Conservation (phyloP, 2,888 invertebrate genomes). For the Limenitis camilla region DNA sequence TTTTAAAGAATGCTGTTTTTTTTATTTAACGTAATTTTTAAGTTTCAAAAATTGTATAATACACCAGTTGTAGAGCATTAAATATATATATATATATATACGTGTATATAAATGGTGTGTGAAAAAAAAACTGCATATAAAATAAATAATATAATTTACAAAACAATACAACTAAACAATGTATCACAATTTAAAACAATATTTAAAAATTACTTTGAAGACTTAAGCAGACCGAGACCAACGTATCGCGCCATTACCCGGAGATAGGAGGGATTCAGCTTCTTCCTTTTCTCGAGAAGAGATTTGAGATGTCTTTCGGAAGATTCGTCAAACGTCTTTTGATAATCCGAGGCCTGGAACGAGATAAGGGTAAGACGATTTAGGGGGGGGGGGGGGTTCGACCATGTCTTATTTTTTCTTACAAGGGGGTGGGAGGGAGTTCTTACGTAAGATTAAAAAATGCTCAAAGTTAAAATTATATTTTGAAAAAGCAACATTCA, state of each 20-base stretch:
- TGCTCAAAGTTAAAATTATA: too few relatives aligned
- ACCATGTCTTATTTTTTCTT: too few relatives aligned
- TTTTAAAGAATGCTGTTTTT: too few relatives aligned
- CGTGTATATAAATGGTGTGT: too few relatives aligned
- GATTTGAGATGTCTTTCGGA: constrained; percentile 51
- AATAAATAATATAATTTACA: constrained; percentile 14
- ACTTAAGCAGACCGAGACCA: constrained; percentile 55
- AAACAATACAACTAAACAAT: constrained; percentile 10
- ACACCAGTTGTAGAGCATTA: too few relatives aligned
- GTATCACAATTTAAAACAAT: constrained; percentile 7
- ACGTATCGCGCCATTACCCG: constrained; percentile 68
- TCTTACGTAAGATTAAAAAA: too few relatives aligned
- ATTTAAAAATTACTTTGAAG: constrained; percentile 17
- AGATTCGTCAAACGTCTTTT: constrained; percentile 52
- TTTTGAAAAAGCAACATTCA: too few relatives aligned
- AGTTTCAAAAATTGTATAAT: too few relatives aligned
- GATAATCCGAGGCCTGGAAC: constrained; percentile 59
- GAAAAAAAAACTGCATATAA: background rate
- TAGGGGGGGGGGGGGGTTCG: too few relatives aligned
- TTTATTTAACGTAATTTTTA: too few relatives aligned
- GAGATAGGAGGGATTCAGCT: constrained; percentile 59
- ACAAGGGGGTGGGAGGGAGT: too few relatives aligned
- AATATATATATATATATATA: too few relatives aligned
- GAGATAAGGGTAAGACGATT: background rate
- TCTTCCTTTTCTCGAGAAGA: constrained; percentile 54